Conservation (phyloP, 53 echinoderm and acorn worm genomes). For the Apostichopus leukothele region DNA sequence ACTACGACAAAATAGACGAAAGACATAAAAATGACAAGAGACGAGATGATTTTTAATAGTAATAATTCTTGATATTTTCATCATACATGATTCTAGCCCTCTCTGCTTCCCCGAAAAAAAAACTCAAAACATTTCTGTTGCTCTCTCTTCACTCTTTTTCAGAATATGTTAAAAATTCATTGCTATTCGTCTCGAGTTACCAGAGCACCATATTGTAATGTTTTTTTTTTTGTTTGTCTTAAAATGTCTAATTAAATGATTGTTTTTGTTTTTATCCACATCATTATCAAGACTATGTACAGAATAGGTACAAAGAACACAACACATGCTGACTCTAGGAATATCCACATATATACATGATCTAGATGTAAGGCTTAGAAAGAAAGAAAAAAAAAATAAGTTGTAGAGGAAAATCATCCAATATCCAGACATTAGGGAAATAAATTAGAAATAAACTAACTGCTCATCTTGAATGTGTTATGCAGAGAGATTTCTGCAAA, state of each 20-base stretch:
- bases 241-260: conserved; percentile 35
- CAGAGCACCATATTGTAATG: conserved; percentile 37
- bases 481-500: not conserved
- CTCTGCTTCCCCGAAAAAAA: conserved; percentile 1
- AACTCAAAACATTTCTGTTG: not conserved
- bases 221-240: not conserved
- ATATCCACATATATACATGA: conserved; percentile 45
- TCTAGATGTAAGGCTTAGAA: conserved; percentile 39
- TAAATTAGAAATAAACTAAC: not conserved
- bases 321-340: conserved; percentile 37
- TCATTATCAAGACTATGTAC: conserved; percentile 47
- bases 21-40: not conserved
- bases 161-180: conserved; percentile 40
- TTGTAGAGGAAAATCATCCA: not conserved
- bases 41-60: not conserved
- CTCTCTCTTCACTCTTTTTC: conserved; percentile 13
- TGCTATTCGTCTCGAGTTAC: conserved; percentile 39
- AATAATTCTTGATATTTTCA: conserved; percentile 45
- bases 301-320: conserved; percentile 44
- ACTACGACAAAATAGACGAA: not conserved
- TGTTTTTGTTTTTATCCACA: conserved; percentile 22
- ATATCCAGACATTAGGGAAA: not conserved
- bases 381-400: conserved; percentile 23
- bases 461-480: not conserved
- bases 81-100: conserved; percentile 39